A percentile compares a stretch with the other conserved stretches of the same genome.
These are phyloP conservation scores for Mesoclemmys tuberculata DNA, from an alignment of 2,113 vertebrate species.

Conservation along the genomic window DNA sequence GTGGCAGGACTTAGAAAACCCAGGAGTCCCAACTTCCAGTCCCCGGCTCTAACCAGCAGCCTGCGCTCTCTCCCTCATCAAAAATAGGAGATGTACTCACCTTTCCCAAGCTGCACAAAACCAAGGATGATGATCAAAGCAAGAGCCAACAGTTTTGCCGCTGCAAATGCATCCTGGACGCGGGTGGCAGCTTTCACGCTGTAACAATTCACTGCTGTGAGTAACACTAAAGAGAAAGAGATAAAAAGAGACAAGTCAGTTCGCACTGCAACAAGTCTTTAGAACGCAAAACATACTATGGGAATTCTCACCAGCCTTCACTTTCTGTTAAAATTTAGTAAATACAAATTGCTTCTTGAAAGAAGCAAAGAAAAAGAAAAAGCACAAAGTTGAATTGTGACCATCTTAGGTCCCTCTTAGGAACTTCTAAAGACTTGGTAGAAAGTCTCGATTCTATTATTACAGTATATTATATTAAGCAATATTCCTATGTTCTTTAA, in stretches of 20 bases:
- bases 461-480: not conserved
- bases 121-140: slow-evolving; percentile 93
- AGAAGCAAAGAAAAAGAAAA: not conserved
- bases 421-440: not conserved
- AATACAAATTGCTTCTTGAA: not conserved
- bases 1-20: not conserved
- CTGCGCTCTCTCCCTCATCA: not conserved
- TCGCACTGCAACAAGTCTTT: accelerated
- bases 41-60: not conserved
- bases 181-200: slow-evolving; percentile 95
- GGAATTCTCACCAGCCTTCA: accelerated
- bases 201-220: slow-evolving; percentile 97
- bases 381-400: not conserved
- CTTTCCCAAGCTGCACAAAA: slow-evolving; percentile 91
- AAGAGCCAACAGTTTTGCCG: slow-evolving; percentile 92
- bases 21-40: not conserved
- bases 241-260: not conserved
- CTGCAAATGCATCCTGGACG: slow-evolving; percentile 95
- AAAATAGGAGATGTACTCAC: slow-evolving; percentile 72
- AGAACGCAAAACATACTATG: accelerated
- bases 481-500: not conserved
- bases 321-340: not conserved
- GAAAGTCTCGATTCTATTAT: not conserved
- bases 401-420: not conserved
- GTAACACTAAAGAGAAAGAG: slow-evolving; percentile 81